Evolutionary conservation across 2,797 vertebrate genomes (phyloP).

Genomic region (Cossypha niveicapilla): DNA sequence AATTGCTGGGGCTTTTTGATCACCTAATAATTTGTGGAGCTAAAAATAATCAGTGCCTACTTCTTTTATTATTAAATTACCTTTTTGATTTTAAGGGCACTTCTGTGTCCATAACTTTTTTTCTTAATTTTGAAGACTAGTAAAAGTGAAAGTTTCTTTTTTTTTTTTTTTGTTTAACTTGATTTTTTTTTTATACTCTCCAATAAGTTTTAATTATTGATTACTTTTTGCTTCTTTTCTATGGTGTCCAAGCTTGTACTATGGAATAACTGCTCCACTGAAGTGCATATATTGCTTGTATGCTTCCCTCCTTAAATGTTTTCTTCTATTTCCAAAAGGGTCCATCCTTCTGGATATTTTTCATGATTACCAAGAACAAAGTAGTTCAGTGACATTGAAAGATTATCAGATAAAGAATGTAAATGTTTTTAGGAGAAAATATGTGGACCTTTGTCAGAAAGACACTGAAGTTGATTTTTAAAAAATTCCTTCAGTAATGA

Average conservation of each 20-base stretch:
- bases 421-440: background rate
- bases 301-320: background rate
- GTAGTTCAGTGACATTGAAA: background rate
- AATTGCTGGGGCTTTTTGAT: background rate
- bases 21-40: background rate
- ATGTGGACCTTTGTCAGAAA: background rate
- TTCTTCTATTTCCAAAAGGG: background rate
- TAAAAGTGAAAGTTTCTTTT: background rate
- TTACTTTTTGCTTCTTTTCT: background rate
- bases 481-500: background rate
- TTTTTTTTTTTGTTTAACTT: background rate
- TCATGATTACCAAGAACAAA: background rate
- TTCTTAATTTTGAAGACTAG: background rate
- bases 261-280: background rate
- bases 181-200: background rate
- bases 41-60: background rate
- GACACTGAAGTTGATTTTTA: background rate
- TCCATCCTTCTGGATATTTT: background rate
- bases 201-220: background rate
- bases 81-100: background rate
- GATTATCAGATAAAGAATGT: background rate
- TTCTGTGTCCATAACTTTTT: background rate
- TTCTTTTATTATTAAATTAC: background rate
- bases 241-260: background rate
- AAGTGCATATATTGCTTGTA: background rate